A percentile compares a stretch with the other conserved stretches of the same genome.
Evolutionary conservation across 2,113 vertebrate genomes (phyloP).

Genomic region (Megatriorchis doriae): DNA sequence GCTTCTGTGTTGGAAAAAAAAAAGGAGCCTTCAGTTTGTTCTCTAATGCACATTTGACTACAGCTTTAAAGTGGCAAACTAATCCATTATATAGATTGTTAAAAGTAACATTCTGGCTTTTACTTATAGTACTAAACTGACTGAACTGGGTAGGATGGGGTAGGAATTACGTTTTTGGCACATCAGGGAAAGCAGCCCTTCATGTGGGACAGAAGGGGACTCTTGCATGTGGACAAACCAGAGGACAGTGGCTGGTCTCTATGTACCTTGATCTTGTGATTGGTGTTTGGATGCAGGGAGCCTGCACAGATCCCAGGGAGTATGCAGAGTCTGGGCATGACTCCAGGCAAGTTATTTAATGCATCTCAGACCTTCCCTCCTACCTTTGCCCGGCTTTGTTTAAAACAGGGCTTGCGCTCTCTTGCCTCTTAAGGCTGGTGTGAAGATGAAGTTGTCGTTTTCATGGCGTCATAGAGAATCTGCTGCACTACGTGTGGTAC

Average conservation of each 20-base stretch:
- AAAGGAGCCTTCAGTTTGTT: background rate
- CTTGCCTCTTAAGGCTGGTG: background rate
- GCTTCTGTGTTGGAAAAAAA: background rate
- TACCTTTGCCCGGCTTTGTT: background rate
- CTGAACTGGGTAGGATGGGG: background rate
- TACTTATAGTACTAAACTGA: background rate
- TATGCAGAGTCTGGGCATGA: background rate
- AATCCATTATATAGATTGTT: background rate
- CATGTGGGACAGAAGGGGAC: fast-evolving
- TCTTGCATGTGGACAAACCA: fast-evolving
- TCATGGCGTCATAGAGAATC: background rate
- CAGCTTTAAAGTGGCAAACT: background rate
- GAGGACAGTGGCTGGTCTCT: background rate
- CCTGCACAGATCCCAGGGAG: background rate
- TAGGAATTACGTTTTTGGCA: background rate
- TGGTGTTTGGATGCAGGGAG: background rate
- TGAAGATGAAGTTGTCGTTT: background rate
- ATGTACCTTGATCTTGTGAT: background rate
- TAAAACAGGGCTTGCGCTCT: background rate
- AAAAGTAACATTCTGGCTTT: background rate
- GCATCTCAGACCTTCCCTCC: background rate
- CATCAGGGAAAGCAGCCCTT: background rate
- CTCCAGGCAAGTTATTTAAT: background rate
- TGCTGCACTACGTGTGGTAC: fast-evolving
- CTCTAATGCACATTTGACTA: background rate